Percentiles rank a stretch among this genome's conserved stretches.
Evolutionary conservation across 2,113 vertebrate genomes (phyloP).

Genomic region (Chlamydotis undulata): DNA sequence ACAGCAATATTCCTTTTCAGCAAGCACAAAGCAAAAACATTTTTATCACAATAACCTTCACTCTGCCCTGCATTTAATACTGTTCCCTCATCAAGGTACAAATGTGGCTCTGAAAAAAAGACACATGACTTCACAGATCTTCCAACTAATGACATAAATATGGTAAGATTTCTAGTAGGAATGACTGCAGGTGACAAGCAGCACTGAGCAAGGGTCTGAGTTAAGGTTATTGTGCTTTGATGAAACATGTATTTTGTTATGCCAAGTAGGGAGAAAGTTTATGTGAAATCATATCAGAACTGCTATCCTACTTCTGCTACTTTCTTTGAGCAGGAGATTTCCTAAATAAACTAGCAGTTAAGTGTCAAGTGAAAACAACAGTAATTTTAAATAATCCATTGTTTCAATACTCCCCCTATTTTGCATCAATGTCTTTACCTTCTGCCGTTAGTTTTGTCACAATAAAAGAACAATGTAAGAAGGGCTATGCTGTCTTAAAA

Average conservation of each 20-base stretch:
- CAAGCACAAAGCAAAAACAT: neutral
- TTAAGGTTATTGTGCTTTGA: neutral
- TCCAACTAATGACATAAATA: neutral
- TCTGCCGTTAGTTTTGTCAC: fast-evolving
- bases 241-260: neutral
- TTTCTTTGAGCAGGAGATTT: neutral
- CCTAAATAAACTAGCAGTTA: neutral
- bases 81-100: neutral
- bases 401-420: neutral
- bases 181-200: neutral
- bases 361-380: neutral
- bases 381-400: neutral
- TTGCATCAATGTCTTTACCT: neutral
- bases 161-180: neutral
- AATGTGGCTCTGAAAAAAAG: neutral
- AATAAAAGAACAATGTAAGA: neutral
- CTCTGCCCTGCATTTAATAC: neutral
- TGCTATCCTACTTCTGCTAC: neutral
- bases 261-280: neutral
- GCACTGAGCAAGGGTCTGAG: neutral
- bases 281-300: neutral
- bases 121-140: neutral
- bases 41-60: neutral
- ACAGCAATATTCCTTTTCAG: neutral
- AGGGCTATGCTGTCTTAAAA: neutral